Evolutionary conservation across 2,113 vertebrate species (phyloP).

Genomic region (Rhinogobius similis): DNA sequence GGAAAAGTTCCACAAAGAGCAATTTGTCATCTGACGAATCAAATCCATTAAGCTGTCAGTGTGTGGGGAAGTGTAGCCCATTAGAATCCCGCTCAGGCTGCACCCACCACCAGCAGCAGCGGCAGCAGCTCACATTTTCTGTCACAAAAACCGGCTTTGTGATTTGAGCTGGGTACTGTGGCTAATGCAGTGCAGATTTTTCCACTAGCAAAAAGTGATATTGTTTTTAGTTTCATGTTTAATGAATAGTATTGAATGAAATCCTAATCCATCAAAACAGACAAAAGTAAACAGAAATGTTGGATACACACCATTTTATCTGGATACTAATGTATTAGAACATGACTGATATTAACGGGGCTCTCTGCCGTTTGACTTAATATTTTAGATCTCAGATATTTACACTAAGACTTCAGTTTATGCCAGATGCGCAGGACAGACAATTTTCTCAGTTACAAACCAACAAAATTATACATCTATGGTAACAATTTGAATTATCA

Average conservation of each 20-base stretch:
- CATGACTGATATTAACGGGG: no score
- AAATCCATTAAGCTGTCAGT: slow-evolving; percentile 60
- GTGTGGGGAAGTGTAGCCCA: slow-evolving; percentile 49
- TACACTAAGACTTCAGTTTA: no score
- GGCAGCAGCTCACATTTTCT: slow-evolving; percentile 38
- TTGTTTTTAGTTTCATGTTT: slow-evolving; percentile 44
- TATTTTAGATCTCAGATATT: no score
- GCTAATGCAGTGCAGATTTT: slow-evolving; percentile 46
- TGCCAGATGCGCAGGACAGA: no score
- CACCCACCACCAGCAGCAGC: slow-evolving; percentile 30
- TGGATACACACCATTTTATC: no score
- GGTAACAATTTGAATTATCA: no score
- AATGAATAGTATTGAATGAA: slow-evolving; percentile 33
- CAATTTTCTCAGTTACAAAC: no score
- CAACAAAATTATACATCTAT: no score
- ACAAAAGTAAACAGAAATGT: no score
- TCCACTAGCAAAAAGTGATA: slow-evolving; percentile 11
- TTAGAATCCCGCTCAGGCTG: slow-evolving; percentile 42
- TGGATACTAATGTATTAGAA: no score
- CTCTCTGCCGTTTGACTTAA: no score
- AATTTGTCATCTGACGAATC: slow-evolving; percentile 52
- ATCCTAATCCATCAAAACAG: slow-evolving; percentile 21
- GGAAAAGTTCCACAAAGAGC: slow-evolving; percentile 30
- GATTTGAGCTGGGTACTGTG: slow-evolving; percentile 31
- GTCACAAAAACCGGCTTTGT: slow-evolving; percentile 29